Conservation (phyloP, 92 coral and sea anemone genomes). For the Isaurus tuberculatus region DNA sequence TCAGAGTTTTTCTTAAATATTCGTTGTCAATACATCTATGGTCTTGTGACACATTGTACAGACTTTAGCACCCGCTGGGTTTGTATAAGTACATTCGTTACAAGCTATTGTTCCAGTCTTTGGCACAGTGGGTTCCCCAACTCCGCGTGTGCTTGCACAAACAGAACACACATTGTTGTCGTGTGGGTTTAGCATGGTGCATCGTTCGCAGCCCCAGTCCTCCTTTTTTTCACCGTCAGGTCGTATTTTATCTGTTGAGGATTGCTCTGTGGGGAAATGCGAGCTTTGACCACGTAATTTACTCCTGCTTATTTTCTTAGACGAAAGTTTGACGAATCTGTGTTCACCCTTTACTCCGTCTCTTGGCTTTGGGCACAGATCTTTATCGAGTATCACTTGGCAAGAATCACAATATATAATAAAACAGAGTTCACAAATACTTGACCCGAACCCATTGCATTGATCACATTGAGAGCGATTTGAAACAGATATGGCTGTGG, state of each 20-base stretch:
- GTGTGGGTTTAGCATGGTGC: slow-evolving; percentile 63
- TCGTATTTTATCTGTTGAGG: neutral
- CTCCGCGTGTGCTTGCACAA: slow-evolving; percentile 66
- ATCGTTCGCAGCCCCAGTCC: slow-evolving; percentile 67
- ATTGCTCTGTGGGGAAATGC: neutral
- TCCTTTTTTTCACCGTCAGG: neutral
- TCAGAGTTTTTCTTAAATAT: too few relatives aligned
- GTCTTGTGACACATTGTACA: slow-evolving; percentile 53
- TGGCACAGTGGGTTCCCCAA: slow-evolving; percentile 32
- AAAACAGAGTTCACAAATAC: neutral
- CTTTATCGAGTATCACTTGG: neutral
- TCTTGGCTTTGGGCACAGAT: slow-evolving; percentile 12
- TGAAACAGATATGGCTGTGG: neutral
- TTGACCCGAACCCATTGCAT: neutral
- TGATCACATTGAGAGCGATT: slow-evolving; percentile 14
- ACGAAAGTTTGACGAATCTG: neutral
- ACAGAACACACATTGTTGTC: slow-evolving; percentile 57
- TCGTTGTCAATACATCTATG: too few relatives aligned
- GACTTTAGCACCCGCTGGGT: slow-evolving; percentile 44
- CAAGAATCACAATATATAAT: neutral
- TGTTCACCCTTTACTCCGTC: neutral
- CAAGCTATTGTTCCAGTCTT: slow-evolving; percentile 61
- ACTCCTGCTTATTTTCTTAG: neutral
- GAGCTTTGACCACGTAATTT: neutral
- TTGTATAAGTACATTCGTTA: slow-evolving; percentile 53